phyloP scores from a whole-genome alignment of 1,140 invertebrate species.

The Theocolax elegans region DNA sequence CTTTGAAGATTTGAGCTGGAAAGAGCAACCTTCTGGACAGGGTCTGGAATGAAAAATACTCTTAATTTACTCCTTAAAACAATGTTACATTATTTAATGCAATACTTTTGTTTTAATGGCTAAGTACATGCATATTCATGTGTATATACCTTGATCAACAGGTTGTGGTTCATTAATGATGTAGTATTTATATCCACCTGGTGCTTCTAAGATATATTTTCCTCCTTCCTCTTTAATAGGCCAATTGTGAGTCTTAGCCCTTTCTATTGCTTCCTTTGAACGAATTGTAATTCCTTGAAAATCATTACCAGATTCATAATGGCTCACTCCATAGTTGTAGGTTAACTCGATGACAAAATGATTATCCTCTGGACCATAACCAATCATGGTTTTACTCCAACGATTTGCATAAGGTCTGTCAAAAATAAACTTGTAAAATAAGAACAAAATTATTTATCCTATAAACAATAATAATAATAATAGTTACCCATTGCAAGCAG shows the following conservation, averaged over 20 bases:
- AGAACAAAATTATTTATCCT: not conserved
- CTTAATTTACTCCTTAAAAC: too few species aligned
- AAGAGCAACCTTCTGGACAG: slow-evolving; percentile 84
- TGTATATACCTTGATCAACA: slow-evolving; percentile 69
- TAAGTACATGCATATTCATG: slow-evolving; percentile 20
- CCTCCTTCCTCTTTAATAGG: slow-evolving; percentile 74
- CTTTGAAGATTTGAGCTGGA: slow-evolving; percentile 81
- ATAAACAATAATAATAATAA: slow-evolving; percentile 19
- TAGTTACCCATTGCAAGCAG: slow-evolving; percentile 93
- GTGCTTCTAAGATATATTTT: slow-evolving; percentile 75
- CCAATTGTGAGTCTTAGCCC: slow-evolving; percentile 77
- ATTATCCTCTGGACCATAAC: slow-evolving; percentile 93
- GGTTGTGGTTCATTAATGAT: slow-evolving; percentile 79
- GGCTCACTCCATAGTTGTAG: slow-evolving; percentile 94
- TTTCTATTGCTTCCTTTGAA: slow-evolving; percentile 79
- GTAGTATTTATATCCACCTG: slow-evolving; percentile 91
- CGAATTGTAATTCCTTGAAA: slow-evolving; percentile 88
- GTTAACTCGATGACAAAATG: slow-evolving; percentile 98
- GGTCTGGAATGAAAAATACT: slow-evolving; percentile 76
- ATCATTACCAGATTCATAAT: slow-evolving; percentile 90
- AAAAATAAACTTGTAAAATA: slow-evolving; percentile 18
- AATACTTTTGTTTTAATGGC: slow-evolving; percentile 26
- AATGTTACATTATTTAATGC: not conserved
- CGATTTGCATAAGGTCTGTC: slow-evolving; percentile 92
- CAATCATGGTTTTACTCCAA: slow-evolving; percentile 99